Conservation (phyloP, 2,797 vertebrate species). For the Bradypus variegatus region DNA sequence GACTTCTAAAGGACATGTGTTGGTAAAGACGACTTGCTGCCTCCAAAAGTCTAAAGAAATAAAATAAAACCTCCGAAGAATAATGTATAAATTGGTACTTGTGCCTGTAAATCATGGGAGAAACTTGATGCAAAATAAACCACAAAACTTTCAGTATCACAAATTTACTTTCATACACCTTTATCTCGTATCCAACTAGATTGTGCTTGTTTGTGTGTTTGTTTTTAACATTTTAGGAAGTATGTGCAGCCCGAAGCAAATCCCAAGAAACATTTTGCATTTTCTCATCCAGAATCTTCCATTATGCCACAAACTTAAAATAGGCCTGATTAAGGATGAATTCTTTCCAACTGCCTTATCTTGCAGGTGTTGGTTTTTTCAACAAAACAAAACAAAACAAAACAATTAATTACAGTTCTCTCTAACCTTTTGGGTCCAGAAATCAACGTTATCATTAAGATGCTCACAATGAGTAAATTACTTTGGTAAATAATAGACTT, state of each 20-base stretch:
- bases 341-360: conserved; percentile 60
- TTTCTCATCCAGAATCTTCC: conserved; percentile 62
- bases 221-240: conserved; percentile 45
- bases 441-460: conserved; percentile 60
- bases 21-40: conserved; percentile 57
- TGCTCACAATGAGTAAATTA: conserved; percentile 54
- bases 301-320: conserved; percentile 62
- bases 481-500: conserved; percentile 56
- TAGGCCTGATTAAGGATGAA: conserved; percentile 61
- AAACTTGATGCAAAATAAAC: neutral
- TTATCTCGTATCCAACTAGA: neutral
- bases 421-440: conserved; percentile 63
- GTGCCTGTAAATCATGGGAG: conserved; percentile 48
- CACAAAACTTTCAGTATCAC: neutral
- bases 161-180: neutral
- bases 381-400: conserved; percentile 16
- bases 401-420: conserved; percentile 59
- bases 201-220: neutral
- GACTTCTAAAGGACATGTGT: conserved; percentile 39
- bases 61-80: conserved; percentile 55
- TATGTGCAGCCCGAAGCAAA: conserved; percentile 29
- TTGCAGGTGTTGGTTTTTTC: conserved; percentile 53
- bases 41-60: conserved; percentile 43
- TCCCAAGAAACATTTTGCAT: conserved; percentile 17
- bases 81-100: conserved; percentile 55